Evolutionary conservation across 2,888 invertebrate genomes (phyloP).

Genomic region (Eupithecia pulchellata): DNA sequence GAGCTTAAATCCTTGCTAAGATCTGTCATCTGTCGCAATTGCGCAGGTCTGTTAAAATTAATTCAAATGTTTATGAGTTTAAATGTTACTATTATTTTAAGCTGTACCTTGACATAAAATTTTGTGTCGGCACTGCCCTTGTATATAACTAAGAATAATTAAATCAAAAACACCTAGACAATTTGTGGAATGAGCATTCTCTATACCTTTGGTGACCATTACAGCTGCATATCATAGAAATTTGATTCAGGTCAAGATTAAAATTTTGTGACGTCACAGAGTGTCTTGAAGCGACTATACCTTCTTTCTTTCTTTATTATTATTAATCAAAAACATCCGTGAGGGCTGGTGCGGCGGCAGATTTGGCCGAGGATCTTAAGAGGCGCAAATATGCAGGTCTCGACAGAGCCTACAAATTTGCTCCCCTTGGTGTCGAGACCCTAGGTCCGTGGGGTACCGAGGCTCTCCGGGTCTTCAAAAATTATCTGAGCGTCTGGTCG

Average conservation of each 20-base stretch:
- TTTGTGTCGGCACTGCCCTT: background rate
- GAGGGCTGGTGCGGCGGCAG: too few relatives aligned
- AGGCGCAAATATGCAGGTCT: too few relatives aligned
- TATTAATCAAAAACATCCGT: too few relatives aligned
- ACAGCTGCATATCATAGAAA: background rate
- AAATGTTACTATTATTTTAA: background rate
- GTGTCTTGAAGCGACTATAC: background rate
- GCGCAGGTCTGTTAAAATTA: background rate
- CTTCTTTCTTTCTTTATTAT: too few relatives aligned
- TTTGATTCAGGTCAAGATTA: background rate
- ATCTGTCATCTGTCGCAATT: background rate
- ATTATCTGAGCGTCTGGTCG: too few relatives aligned
- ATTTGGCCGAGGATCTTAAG: too few relatives aligned
- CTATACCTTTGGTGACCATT: background rate
- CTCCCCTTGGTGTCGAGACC: too few relatives aligned
- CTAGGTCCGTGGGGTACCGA: too few relatives aligned
- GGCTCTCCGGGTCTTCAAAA: too few relatives aligned
- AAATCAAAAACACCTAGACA: background rate
- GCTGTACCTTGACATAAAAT: background rate
- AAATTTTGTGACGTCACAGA: background rate
- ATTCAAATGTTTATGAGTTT: conserved; percentile 5
- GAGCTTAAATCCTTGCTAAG: background rate
- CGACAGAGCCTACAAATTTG: too few relatives aligned
- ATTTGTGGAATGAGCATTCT: background rate
- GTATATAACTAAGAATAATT: background rate